phyloP scores from a whole-genome alignment of 2,113 vertebrate species.

The Trichomycterus rosablanca region DNA sequence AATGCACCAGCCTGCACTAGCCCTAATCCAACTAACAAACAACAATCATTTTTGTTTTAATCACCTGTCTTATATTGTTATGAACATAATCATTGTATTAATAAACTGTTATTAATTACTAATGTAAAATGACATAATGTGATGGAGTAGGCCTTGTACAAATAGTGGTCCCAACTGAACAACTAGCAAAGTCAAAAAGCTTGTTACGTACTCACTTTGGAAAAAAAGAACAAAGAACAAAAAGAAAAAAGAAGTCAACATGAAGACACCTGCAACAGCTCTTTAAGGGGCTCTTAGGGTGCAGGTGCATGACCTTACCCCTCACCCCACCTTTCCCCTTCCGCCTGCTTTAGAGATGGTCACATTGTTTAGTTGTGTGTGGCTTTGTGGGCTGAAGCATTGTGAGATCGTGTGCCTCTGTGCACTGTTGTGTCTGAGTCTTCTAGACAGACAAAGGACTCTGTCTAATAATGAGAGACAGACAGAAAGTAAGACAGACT shows the following conservation, averaged over 20 bases:
- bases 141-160: no score
- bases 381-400: conserved; percentile 60
- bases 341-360: conserved; percentile 41
- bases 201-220: no score
- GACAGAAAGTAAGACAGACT: no score
- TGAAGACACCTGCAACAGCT: conserved; percentile 62
- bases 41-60: no score
- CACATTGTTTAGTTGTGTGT: conserved; percentile 65
- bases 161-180: no score
- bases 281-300: conserved; percentile 54
- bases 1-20: no score
- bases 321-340: conserved; percentile 45
- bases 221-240: not conserved
- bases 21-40: no score
- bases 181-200: no score
- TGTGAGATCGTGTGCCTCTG: conserved; percentile 53
- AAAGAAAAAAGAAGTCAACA: conserved; percentile 39
- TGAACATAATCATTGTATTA: no score
- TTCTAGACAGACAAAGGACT: conserved; percentile 62
- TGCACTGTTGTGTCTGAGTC: conserved; percentile 71
- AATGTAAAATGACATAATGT: no score
- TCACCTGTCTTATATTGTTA: no score
- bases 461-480: conserved; percentile 52
- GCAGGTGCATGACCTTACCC: conserved; percentile 70
- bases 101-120: no score